These are phyloP conservation scores for Rachycentron canadum DNA, from an alignment of 2,797 vertebrate genomes.

Conservation along the genomic window DNA sequence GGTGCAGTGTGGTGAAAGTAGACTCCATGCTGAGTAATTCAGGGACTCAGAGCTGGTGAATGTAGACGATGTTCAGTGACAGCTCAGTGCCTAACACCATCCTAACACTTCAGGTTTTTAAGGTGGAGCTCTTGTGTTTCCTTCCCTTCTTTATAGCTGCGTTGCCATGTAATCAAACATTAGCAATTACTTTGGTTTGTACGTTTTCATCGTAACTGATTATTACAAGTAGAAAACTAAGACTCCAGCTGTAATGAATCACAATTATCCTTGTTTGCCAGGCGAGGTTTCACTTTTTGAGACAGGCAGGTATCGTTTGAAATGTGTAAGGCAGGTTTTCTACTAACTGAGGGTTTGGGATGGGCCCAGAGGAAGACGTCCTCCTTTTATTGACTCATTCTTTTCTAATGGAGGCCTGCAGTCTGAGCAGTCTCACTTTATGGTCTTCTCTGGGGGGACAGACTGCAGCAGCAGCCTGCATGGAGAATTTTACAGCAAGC, in stretches of 20 bases:
- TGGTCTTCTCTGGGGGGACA: conserved; percentile 6
- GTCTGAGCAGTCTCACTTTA: conserved; percentile 38
- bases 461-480: conserved; percentile 12
- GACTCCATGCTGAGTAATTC: background rate
- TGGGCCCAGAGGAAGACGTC: background rate
- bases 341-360: background rate
- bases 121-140: background rate
- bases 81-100: too few species aligned
- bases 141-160: background rate
- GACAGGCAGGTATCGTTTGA: background rate
- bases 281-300: background rate
- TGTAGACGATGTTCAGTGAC: background rate
- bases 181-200: background rate
- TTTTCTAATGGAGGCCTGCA: conserved; percentile 25
- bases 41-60: background rate
- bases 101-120: background rate
- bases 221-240: background rate
- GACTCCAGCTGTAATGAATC: background rate
- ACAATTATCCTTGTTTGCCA: background rate
- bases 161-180: background rate
- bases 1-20: background rate
- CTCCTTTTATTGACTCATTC: conserved; percentile 5
- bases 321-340: background rate
- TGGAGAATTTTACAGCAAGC: conserved; percentile 18
- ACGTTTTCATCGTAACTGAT: background rate